These are phyloP conservation scores for Drosophila mulleri DNA, from an alignment of 2,888 invertebrate species.

Conservation along the genomic window DNA sequence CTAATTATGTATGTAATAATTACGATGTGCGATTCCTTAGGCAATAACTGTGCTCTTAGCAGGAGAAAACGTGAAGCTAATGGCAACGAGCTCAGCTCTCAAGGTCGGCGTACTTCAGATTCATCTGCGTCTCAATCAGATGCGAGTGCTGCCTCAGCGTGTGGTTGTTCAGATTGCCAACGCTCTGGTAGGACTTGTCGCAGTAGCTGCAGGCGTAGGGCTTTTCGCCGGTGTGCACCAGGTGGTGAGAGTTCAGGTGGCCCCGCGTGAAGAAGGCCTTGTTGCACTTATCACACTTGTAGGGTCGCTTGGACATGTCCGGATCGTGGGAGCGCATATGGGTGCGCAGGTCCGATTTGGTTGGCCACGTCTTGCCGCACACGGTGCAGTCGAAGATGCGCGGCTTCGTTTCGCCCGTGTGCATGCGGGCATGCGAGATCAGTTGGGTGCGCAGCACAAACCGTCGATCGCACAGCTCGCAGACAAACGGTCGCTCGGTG, in stretches of 20 bases:
- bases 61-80: not conserved
- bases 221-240: slow-evolving; percentile 83
- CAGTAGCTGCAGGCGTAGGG: slow-evolving; percentile 78
- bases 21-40: not conserved
- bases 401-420: slow-evolving; percentile 78
- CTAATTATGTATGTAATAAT: too few relatives aligned
- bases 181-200: slow-evolving; percentile 75
- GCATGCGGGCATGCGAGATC: slow-evolving; percentile 76
- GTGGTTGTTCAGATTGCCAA: slow-evolving; percentile 81
- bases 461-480: slow-evolving; percentile 67
- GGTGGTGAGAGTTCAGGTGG: slow-evolving; percentile 75
- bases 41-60: not conserved
- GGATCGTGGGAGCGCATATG: slow-evolving; percentile 80
- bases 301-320: slow-evolving; percentile 72
- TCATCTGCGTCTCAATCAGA: slow-evolving; percentile 50
- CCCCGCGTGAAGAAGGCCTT: slow-evolving; percentile 81
- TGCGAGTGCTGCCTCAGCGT: slow-evolving; percentile 65
- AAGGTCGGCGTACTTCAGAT: slow-evolving; percentile 28
- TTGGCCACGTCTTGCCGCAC: slow-evolving; percentile 80
- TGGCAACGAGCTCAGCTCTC: slow-evolving; percentile 37
- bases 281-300: slow-evolving; percentile 72
- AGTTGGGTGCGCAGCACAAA: slow-evolving; percentile 80
- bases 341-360: slow-evolving; percentile 80
- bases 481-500: slow-evolving; percentile 73
- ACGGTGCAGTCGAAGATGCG: slow-evolving; percentile 70